These are phyloP conservation scores for Tringa solitaria DNA, from an alignment of 2,113 vertebrate species.

Conservation along the genomic window DNA sequence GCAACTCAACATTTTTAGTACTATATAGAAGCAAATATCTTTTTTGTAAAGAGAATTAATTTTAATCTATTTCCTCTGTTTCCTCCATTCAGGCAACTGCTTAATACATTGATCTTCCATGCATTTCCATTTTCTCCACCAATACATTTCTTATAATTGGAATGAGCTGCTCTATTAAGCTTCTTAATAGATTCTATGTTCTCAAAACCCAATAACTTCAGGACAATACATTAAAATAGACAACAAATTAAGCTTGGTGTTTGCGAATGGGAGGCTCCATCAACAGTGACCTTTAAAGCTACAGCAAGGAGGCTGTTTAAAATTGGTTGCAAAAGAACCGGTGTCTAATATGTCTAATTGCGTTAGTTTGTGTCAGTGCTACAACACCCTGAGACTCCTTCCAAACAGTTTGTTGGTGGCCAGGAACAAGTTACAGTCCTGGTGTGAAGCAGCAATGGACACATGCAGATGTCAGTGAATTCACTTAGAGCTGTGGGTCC, in stretches of 20 bases:
- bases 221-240: slow-evolving; percentile 55
- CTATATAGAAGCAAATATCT: neutral
- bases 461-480: neutral
- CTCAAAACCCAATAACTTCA: slow-evolving; percentile 39
- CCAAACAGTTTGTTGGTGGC: neutral
- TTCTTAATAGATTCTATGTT: slow-evolving; percentile 55
- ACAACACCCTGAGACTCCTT: neutral
- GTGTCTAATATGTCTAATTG: neutral
- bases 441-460: neutral
- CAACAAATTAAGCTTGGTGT: slow-evolving; percentile 43
- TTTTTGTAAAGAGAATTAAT: neutral
- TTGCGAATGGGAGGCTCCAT: neutral
- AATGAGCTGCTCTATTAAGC: slow-evolving; percentile 60
- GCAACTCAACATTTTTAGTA: neutral
- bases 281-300: slow-evolving; percentile 53
- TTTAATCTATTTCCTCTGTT: slow-evolving; percentile 13
- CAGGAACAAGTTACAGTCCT: neutral
- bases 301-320: neutral
- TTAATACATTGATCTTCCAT: slow-evolving; percentile 45
- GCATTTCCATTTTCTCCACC: slow-evolving; percentile 52
- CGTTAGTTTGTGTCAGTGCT: neutral
- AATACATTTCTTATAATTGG: slow-evolving; percentile 56
- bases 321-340: neutral
- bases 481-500: neutral
- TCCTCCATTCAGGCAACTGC: neutral